Conservation (phyloP, 2,113 vertebrate genomes). For the Planiliza haematocheilus region DNA sequence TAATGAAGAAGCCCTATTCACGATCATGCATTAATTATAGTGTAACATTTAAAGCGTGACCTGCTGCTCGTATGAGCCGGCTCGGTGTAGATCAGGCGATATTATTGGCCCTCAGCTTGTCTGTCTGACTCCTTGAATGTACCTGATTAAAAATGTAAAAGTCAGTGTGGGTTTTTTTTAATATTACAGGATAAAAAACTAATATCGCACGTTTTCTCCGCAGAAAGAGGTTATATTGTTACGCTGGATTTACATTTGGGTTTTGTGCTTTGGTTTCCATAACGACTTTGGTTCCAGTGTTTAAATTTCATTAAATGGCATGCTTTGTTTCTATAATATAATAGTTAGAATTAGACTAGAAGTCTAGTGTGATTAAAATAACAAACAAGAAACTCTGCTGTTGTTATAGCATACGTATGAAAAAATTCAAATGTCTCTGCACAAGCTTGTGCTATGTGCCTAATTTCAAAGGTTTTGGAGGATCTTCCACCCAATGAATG, state of each 20-base stretch:
- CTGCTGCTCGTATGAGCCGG: conserved; percentile 53
- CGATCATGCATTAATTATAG: conserved; percentile 65
- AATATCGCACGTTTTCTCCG: conserved; percentile 27
- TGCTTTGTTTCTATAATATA: too few species aligned
- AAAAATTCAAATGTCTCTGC: too few species aligned
- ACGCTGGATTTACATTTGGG: conserved; percentile 15
- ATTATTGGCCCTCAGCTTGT: conserved; percentile 52
- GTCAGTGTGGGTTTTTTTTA: conserved; percentile 32
- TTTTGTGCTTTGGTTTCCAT: conserved; percentile 2
- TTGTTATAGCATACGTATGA: too few species aligned
- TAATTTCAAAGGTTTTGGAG: too few species aligned
- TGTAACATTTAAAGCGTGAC: conserved; percentile 62
- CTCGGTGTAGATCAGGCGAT: conserved; percentile 50
- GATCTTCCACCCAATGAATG: too few species aligned
- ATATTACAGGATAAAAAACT: conserved; percentile 37
- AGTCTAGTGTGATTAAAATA: background rate
- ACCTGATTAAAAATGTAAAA: conserved; percentile 64
- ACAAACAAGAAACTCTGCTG: too few species aligned
- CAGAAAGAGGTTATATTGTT: conserved; percentile 15
- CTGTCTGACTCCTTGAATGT: conserved; percentile 52
- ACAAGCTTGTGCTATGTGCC: too few species aligned
- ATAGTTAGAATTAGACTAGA: background rate
- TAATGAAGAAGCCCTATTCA: conserved; percentile 64
- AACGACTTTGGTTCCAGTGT: background rate
- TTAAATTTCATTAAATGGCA: background rate